Evolutionary conservation across 2,113 vertebrate genomes (phyloP), one percentile per base, ranked within the genome.

Genomic region (Spheniscus mendiculus): DNA sequence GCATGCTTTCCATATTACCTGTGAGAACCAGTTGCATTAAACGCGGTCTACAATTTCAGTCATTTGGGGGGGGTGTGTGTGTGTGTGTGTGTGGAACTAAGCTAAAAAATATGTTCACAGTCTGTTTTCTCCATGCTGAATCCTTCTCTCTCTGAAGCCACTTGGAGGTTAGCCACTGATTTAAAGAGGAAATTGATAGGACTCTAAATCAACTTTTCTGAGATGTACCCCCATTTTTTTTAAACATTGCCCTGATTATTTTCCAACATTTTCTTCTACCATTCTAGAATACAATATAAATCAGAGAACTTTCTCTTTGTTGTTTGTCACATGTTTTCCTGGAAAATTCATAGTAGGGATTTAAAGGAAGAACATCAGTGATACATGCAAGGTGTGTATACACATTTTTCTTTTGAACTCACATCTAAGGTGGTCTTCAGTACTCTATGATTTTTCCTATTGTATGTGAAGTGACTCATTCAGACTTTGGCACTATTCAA

Each of bases 301-400:
- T 95, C 76, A 94, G 58, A 83, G 58, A 78, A 80, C 6, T 74
- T 82, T 83, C 40, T 92, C 80, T 95, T 73, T 90, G 91, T 91
- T 92, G 45, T 87, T 86, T 80, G 42, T 87, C 62, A 61, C 76
- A 71, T 18, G 36, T 76, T 90, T 96, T 96, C 92, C 90, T 72
- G 92, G 95, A 94, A 97, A 97, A 94, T 38, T 89, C 87, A 36
- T 69, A 42, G 34, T 29, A 47, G 65, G 73, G 66, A 92, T 92
- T 95, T 97, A 92, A 92, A 67, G 83, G 87, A 97, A 92, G 76
- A 97, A 83, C 61, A 93, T 85, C 66, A 91, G 53, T 8, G 15
- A 72, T 53, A 69, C 58, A 89, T n/a, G 66, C 61, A 87, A 86
- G 40, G 89, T 34, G 23, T 44, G 34, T 87, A 82, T 38, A 86